Percentiles rank a stretch among this genome's conserved stretches.
Evolutionary conservation across 2,888 invertebrate species (phyloP).

Genomic region (Nomada ruficornis): DNA sequence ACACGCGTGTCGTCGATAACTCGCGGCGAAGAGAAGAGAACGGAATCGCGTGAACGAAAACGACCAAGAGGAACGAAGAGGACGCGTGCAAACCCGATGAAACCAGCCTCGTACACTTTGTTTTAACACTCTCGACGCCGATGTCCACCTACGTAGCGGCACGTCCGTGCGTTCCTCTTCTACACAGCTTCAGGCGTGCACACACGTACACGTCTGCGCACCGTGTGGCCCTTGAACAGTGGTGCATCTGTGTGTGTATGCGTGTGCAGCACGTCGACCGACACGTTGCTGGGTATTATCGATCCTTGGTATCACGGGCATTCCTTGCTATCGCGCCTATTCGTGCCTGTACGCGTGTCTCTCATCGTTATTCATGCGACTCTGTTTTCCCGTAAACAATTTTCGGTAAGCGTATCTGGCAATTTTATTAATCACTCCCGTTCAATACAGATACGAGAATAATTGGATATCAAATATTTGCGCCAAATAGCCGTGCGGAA

Average conservation of each 20-base stretch:
- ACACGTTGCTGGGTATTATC: conserved; percentile 70
- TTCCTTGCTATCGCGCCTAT: conserved; percentile 61
- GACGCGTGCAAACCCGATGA: conserved; percentile 54
- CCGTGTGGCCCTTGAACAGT: conserved; percentile 11
- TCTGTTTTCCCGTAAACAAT: conserved; percentile 15
- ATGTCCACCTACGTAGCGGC: conserved; percentile 45
- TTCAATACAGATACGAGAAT: too few species aligned
- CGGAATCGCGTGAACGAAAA: background rate
- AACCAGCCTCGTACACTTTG: conserved; percentile 49
- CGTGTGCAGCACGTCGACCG: conserved; percentile 31
- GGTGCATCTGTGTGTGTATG: conserved; percentile 32
- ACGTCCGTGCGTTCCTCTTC: conserved; percentile 39
- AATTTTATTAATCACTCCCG: too few species aligned
- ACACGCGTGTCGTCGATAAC: conserved; percentile 34
- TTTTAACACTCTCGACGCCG: conserved; percentile 35
- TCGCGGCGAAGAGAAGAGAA: conserved; percentile 7
- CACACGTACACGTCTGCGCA: background rate
- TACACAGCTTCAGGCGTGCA: background rate
- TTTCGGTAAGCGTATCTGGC: background rate
- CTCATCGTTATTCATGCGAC: conserved; percentile 13
- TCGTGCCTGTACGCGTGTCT: conserved; percentile 44
- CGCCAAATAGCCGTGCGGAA: too few species aligned
- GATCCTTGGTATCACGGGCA: conserved; percentile 72
- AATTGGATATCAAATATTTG: too few species aligned
- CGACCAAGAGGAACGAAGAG: conserved; percentile 15